phyloP scores from a whole-genome alignment of 2,888 invertebrate species.

The Limnephilus lunatus region DNA sequence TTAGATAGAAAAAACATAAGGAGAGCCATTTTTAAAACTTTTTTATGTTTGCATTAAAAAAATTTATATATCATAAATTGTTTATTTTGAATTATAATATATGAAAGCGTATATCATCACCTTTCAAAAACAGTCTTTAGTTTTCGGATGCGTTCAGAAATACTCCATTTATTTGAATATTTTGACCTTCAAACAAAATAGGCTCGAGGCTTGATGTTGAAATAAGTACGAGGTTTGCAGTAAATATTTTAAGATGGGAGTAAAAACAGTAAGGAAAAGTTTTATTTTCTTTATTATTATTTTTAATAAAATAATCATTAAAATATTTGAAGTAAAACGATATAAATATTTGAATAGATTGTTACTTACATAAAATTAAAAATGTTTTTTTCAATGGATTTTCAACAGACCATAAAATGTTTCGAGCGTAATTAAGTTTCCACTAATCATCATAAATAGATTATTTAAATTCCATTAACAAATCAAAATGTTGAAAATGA shows the following conservation, averaged over 20 bases:
- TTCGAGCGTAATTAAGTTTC: background rate
- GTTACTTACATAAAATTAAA: background rate
- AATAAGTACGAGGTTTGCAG: background rate
- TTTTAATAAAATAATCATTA: conserved; percentile 43
- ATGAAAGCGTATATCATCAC: too few species aligned
- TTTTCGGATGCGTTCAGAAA: too few species aligned
- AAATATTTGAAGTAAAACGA: conserved; percentile 45
- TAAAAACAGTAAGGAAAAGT: background rate
- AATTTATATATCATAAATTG: too few species aligned
- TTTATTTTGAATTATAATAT: too few species aligned
- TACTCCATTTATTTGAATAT: too few species aligned
- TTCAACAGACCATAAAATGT: background rate
- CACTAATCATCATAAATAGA: background rate
- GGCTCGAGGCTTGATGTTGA: background rate
- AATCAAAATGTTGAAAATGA: background rate
- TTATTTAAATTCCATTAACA: background rate
- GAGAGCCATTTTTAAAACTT: too few species aligned
- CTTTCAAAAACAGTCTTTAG: too few species aligned
- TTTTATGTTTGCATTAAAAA: too few species aligned
- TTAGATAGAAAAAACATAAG: too few species aligned
- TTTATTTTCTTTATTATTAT: conserved; percentile 12
- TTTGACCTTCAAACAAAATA: too few species aligned
- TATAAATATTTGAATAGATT: conserved; percentile 22
- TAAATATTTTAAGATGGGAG: background rate
- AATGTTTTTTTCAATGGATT: background rate